Conservation (phyloP, 1,140 invertebrate species). For the Drosophila pallidifrons region DNA sequence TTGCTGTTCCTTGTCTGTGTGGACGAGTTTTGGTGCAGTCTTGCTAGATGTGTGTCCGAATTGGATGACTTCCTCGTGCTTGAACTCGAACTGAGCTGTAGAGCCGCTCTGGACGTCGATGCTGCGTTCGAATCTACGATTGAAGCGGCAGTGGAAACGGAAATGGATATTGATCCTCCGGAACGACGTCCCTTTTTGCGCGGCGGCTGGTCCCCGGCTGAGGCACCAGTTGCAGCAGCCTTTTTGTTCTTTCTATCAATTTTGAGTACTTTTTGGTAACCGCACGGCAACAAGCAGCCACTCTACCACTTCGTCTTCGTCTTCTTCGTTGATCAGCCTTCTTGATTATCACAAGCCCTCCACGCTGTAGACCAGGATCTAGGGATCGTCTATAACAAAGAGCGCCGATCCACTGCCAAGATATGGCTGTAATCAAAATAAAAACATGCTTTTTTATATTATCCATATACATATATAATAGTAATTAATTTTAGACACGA, state of each 20-base stretch:
- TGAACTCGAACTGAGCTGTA: constrained; percentile 40
- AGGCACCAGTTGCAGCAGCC: constrained; percentile 85
- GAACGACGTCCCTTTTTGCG: constrained; percentile 85
- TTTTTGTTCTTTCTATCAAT: constrained; percentile 85
- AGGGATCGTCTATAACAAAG: constrained; percentile 28
- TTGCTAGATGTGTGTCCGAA: constrained; percentile 20
- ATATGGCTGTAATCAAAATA: constrained; percentile 5
- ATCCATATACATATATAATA: neutral
- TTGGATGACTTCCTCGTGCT: constrained; percentile 34
- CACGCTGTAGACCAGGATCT: constrained; percentile 29
- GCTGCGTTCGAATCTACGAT: constrained; percentile 59
- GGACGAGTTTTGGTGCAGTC: constrained; percentile 29
- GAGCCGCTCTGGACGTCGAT: constrained; percentile 68
- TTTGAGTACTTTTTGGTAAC: constrained; percentile 84
- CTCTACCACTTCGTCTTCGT: constrained; percentile 41
- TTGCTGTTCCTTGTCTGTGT: constrained; percentile 38
- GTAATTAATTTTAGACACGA: neutral
- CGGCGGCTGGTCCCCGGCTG: constrained; percentile 85
- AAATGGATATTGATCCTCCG: constrained; percentile 65
- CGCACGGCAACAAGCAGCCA: constrained; percentile 73
- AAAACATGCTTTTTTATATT: neutral
- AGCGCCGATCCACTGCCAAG: constrained; percentile 19
- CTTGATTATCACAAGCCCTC: constrained; percentile 31
- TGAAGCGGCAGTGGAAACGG: constrained; percentile 2
- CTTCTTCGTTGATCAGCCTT: constrained; percentile 36